phyloP scores from a whole-genome alignment of 2,113 vertebrate genomes.

The Dissostichus mawsoni region DNA sequence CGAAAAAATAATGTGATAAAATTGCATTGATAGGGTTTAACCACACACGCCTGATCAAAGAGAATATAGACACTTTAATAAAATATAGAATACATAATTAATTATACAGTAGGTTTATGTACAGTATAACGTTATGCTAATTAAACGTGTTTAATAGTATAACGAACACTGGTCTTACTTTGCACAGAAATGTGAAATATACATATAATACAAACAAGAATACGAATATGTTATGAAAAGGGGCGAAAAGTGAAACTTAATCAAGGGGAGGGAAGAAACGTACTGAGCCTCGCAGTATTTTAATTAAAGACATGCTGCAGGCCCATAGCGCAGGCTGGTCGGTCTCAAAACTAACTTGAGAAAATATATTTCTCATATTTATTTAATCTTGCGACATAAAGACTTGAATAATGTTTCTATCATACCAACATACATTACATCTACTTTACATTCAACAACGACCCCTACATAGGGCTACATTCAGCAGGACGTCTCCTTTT shows the following conservation, averaged over 20 bases:
- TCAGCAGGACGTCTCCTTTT: constrained; percentile 56
- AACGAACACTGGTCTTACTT: constrained; percentile 66
- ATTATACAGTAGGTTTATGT: constrained; percentile 81
- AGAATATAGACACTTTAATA: constrained; percentile 86
- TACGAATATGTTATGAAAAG: constrained; percentile 32
- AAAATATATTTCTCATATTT: constrained; percentile 59
- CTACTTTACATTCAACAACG: constrained; percentile 77
- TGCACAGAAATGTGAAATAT: constrained; percentile 66
- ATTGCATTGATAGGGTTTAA: constrained; percentile 70
- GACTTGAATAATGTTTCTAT: constrained; percentile 67
- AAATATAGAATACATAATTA: constrained; percentile 84
- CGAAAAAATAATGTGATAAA: constrained; percentile 11
- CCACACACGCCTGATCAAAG: constrained; percentile 80
- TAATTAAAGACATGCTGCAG: constrained; percentile 61
- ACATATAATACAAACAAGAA: constrained; percentile 57
- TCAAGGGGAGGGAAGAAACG: constrained; percentile 19
- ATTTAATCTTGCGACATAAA: constrained; percentile 59
- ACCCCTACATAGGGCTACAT: constrained; percentile 64
- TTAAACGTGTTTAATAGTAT: constrained; percentile 74
- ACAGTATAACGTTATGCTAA: constrained; percentile 77
- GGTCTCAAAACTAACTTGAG: constrained; percentile 39
- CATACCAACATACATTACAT: constrained; percentile 60
- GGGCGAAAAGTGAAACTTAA: constrained; percentile 24
- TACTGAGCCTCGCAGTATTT: constrained; percentile 45
- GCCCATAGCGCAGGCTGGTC: constrained; percentile 45